Evolutionary conservation across 2,888 invertebrate genomes (phyloP), one percentile per base, ranked within the genome.

Genomic region (Xestia ashworthii): DNA sequence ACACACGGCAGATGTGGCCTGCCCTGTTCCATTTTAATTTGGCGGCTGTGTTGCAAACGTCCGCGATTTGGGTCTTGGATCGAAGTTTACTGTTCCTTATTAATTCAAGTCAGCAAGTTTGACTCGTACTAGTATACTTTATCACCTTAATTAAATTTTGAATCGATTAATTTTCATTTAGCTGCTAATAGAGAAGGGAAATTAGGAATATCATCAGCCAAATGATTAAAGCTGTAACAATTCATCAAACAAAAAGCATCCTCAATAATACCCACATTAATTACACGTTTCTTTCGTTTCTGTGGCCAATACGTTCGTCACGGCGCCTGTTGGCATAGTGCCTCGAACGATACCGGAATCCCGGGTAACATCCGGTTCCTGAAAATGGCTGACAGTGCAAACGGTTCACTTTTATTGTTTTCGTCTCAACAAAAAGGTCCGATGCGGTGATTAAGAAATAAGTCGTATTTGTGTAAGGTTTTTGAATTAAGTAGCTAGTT

Each of bases 311-410:
- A 83, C 71, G 82, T 83, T 86, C 86, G 75, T 89, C 88, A 89
- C 83, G 85, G 87, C 85, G 87, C 85, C 89, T 90, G 92, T 94
- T 95, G 95, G 94, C 94, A 91, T 88, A 89, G 89, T 92, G 93
- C 94, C 94, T 92, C 87, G 88, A 89, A 87, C 90, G 88, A 92
- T 91, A 91, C 91, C 93, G 95, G 95, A 95, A 87, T 90, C 92
- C 93, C 93, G 92, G 93, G 93, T 93, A 93, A 94, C 94, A 93
- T 95, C 95, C 95, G 95, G 87, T 94, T 95, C 94, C 95, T 90
- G 91, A 91, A 93, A 92, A 92, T 91, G 89, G 92, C 91, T 89
- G 92, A 87, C 93, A 91, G 89, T 89, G 92, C 92, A 90, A 93
- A 92, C 91, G 90, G 88, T 88, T 91, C 87, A 87, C 83, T 92